Evolutionary conservation across 2,797 vertebrate species (phyloP).

Genomic region (Pseudocheirus occidentalis): DNA sequence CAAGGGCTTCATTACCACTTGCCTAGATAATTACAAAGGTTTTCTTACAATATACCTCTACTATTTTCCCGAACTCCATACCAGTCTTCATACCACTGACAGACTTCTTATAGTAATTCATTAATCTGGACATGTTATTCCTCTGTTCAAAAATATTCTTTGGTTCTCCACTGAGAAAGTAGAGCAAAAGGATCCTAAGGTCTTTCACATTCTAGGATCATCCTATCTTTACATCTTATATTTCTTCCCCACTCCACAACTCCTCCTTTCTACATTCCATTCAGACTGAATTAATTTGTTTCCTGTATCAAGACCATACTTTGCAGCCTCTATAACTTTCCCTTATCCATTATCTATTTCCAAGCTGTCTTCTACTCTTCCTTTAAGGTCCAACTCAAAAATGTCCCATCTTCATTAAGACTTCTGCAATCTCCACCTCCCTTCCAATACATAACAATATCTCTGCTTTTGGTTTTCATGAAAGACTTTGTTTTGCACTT

Average conservation of each 20-base stretch:
- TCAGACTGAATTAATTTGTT: not conserved
- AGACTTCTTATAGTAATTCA: not conserved
- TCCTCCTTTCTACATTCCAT: not conserved
- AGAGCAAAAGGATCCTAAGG: not conserved
- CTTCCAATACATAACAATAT: too few relatives aligned
- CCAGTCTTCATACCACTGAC: not conserved
- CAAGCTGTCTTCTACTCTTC: not conserved
- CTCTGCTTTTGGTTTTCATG: too few relatives aligned
- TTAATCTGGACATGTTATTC: not conserved
- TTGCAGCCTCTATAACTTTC: not conserved
- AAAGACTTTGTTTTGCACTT: too few relatives aligned
- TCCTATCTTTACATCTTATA: not conserved
- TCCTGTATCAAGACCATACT: not conserved
- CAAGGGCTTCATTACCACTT: not conserved
- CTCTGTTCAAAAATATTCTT: not conserved
- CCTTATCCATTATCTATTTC: not conserved
- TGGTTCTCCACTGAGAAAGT: not conserved
- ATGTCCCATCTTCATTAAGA: not conserved
- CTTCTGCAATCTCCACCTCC: not conserved
- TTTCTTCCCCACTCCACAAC: not conserved
- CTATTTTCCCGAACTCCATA: not conserved
- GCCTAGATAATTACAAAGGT: not conserved
- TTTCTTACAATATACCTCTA: not conserved
- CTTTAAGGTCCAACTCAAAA: not conserved
- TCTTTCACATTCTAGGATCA: not conserved